Evolutionary conservation across 2,113 vertebrate species (phyloP), one percentile per base, ranked within the genome.

Genomic region (Eretmochelys imbricata): DNA sequence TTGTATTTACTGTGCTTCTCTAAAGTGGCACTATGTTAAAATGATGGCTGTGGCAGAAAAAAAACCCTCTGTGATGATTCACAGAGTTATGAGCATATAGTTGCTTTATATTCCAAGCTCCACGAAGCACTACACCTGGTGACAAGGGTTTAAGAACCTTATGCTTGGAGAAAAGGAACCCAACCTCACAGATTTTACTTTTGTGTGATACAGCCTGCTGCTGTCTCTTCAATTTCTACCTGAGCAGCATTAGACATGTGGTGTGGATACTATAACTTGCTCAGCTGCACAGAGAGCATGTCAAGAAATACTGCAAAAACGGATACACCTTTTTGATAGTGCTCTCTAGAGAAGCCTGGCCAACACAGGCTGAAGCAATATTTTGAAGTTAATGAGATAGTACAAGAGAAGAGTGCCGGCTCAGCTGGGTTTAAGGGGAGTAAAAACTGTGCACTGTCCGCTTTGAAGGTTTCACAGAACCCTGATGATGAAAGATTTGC

Each of bases 381-480:
- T 92, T 95, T 92, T 95, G 92, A 93, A 92, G 85, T 48, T 96
- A 88, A 87, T 87, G 89, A 94, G 91, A 87, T 46, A 82, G 81
- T 48, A 75, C 65, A 54, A 85, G 85, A 93, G 80, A 92, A 82
- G 86, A 93, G n/a, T 83, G 95, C 59, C 91, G 84, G 89, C 93
- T 95, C 83, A 95, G 69, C 80, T 87, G 87, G 83, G 31, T 54
- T 93, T 95, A 95, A 80, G 91, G 54, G 81, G 80, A 96, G 80
- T 50, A 84, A 96, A 59, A 54, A 14, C 1, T 3, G 24, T 84
- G 94, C 91, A 22, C 91, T 83, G 92, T 49, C 87, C 54, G 78
- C 59, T 55, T 95, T 89, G 87, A 91, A 93, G 84, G 79, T 57
- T 97, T 91, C 95, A 91, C 29, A 48, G 89, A 91, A 96, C 48